These are phyloP conservation scores for Helogale parvula DNA, from an alignment of 2,113 vertebrate species.

Conservation along the genomic window DNA sequence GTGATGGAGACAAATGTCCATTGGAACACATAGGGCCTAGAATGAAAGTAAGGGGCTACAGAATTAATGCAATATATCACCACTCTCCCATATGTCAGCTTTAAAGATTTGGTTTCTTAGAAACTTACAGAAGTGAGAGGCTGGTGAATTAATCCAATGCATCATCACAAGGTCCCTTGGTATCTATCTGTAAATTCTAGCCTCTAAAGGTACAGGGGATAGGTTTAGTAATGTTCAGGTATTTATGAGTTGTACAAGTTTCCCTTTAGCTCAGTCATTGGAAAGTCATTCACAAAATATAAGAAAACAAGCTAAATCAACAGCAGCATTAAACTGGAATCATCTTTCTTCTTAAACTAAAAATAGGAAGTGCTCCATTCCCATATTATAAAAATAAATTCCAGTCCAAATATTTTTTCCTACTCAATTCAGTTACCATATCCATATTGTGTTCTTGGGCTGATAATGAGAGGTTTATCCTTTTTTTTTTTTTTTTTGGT, in stretches of 20 bases:
- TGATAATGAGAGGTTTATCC: background rate
- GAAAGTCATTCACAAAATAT: background rate
- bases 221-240: background rate
- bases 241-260: background rate
- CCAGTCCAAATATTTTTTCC: constrained; percentile 24
- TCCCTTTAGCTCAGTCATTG: background rate
- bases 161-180: constrained; percentile 32
- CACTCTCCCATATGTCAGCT: background rate
- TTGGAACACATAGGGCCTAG: background rate
- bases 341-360: constrained; percentile 1
- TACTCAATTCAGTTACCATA: background rate
- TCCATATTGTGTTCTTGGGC: background rate
- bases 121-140: constrained; percentile 37
- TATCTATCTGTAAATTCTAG: background rate
- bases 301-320: background rate
- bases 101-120: constrained; percentile 27
- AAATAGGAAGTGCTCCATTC: background rate
- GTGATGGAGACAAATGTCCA: constrained; percentile 54
- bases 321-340: background rate
- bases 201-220: background rate
- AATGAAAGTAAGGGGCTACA: constrained; percentile 7
- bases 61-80: constrained; percentile 70
- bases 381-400: constrained; percentile 47
- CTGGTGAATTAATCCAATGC: constrained; percentile 54
- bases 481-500: background rate